These are phyloP conservation scores for Schizotus pectinicornis DNA, from an alignment of 2,888 invertebrate species.

Conservation along the genomic window DNA sequence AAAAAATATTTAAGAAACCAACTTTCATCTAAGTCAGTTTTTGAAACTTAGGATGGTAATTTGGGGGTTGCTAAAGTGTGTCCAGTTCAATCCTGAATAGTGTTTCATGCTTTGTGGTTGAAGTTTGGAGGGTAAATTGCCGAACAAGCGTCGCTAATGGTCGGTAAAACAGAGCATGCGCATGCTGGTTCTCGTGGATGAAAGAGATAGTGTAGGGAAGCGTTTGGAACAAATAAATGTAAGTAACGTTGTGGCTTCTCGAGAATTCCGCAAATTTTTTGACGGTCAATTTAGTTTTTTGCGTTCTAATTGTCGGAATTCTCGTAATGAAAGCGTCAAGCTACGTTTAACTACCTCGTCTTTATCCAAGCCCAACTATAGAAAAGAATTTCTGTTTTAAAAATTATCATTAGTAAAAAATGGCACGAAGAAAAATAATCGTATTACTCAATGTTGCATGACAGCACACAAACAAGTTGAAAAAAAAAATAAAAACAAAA, in stretches of 20 bases:
- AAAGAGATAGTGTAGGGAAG: constrained; percentile 8
- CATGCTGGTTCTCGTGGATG: not conserved
- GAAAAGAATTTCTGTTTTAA: constrained; percentile 50
- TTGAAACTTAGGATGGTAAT: too few species aligned
- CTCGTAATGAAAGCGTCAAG: constrained; percentile 39
- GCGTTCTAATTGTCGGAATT: not conserved
- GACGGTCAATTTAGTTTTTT: not conserved
- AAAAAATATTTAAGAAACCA: constrained; percentile 17
- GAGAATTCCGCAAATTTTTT: constrained; percentile 7
- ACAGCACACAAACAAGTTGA: too few species aligned
- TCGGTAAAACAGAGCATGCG: constrained; percentile 21
- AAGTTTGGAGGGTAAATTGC: constrained; percentile 26
- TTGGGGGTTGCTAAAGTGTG: too few species aligned
- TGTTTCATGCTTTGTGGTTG: too few species aligned
- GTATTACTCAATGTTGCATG: not conserved
- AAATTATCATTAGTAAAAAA: constrained; percentile 16
- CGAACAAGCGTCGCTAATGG: constrained; percentile 23
- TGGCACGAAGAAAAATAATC: too few species aligned
- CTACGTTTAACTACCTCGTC: constrained; percentile 74
- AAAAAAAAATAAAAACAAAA: too few species aligned
- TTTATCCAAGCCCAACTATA: constrained; percentile 89
- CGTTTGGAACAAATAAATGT: constrained; percentile 1
- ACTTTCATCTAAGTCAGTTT: too few species aligned
- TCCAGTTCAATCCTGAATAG: too few species aligned
- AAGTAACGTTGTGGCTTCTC: not conserved